Evolutionary conservation across 2,888 invertebrate genomes (phyloP).

Genomic region (Xanthia icteritia): DNA sequence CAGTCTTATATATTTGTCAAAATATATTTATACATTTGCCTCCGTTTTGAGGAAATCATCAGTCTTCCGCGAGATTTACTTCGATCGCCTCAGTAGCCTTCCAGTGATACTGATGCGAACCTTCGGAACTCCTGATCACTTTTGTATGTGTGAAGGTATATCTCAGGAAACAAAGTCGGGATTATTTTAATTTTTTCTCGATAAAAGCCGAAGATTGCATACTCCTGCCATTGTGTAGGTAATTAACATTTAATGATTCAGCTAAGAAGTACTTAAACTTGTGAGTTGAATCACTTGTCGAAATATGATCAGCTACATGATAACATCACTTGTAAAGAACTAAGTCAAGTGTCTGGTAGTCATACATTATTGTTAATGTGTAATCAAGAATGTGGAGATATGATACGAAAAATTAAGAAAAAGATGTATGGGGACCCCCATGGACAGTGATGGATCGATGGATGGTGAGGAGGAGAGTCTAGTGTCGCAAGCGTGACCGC

Average conservation of each 20-base stretch:
- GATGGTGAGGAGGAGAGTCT: neutral
- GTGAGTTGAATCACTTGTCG: neutral
- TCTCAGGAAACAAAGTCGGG: neutral
- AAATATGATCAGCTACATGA: constrained; percentile 7
- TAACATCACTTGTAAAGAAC: constrained; percentile 5
- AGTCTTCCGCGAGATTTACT: neutral
- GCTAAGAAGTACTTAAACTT: neutral
- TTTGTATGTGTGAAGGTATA: neutral
- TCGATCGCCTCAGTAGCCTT: neutral
- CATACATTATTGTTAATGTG: neutral
- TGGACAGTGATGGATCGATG: neutral
- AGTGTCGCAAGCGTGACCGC: neutral
- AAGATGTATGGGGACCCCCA: neutral
- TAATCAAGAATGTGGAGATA: neutral
- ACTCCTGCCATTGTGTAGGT: neutral
- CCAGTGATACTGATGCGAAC: neutral
- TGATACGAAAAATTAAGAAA: too few species aligned
- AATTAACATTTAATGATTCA: too few species aligned
- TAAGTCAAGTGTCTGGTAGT: constrained; percentile 19
- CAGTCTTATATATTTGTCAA: too few species aligned
- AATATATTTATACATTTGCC: too few species aligned
- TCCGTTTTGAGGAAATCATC: neutral
- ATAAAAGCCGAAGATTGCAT: neutral
- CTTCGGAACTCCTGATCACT: neutral
- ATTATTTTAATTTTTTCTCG: neutral